These are phyloP conservation scores for Microcebus murinus DNA, from an alignment of 2,113 vertebrate species.

Conservation along the genomic window DNA sequence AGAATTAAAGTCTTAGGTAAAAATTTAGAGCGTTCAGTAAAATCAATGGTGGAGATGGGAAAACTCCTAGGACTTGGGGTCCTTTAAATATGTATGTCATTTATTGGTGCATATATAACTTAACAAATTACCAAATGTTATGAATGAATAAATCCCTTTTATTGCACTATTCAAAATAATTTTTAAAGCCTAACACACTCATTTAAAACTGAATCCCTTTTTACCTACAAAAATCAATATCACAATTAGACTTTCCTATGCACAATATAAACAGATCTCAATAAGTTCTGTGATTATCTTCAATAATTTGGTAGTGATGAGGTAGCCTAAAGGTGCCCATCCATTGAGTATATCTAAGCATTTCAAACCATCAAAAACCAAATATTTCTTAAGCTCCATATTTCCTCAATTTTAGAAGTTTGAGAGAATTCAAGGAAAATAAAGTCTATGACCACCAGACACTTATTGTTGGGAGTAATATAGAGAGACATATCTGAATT, in stretches of 20 bases:
- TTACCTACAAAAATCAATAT: constrained; percentile 26
- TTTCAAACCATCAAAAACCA: constrained; percentile 10
- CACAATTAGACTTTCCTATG: not conserved
- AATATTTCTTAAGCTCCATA: not conserved
- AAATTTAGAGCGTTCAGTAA: not conserved
- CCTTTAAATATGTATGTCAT: not conserved
- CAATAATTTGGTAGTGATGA: not conserved
- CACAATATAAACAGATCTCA: not conserved
- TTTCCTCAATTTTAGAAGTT: constrained; percentile 9
- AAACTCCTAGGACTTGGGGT: not conserved
- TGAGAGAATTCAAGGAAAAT: constrained; percentile 36
- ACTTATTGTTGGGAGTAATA: not conserved
- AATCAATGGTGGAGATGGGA: not conserved
- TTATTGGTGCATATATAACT: not conserved
- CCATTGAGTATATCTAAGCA: not conserved
- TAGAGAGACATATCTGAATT: not conserved
- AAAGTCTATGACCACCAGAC: not conserved
- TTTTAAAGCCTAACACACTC: not conserved
- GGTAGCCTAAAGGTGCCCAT: not conserved
- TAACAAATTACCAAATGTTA: not conserved
- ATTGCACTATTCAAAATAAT: constrained; percentile 7
- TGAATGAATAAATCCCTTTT: constrained; percentile 6
- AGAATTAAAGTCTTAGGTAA: not conserved
- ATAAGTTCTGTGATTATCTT: not conserved
- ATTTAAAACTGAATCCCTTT: not conserved